Evolutionary conservation across 2,797 vertebrate genomes (phyloP), one percentile per base, ranked within the genome.

Genomic region (Rhynchotus rufescens): DNA sequence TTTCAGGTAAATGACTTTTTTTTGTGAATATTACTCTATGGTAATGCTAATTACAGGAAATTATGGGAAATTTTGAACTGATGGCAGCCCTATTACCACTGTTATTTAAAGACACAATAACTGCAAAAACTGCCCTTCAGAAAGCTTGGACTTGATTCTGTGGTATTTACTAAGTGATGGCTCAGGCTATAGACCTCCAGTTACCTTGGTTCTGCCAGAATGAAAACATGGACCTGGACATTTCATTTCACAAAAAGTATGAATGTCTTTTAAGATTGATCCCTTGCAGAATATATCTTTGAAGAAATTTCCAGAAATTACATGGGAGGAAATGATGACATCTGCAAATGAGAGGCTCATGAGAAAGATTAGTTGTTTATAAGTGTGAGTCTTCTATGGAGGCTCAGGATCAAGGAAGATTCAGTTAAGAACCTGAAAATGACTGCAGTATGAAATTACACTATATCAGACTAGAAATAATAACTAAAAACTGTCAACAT

Each of bases 361-460:
- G 64, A 64, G 57, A 22, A 92, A 21, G 80, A 17, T 36, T 15
- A 65, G 15, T n/a, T 14, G 68, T 89, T 86, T 92, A 61, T 44
- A 86, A n/a, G 28, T 10, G n/a, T 0, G 1, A 77, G 20, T 21
- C 15, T 80, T 89, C 42, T 59, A 42, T 17, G 6, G 44, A 68
- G 84, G 23, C 4, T 75, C 78, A 67, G 61, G 9, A 88, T 72
- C 28, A 84, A 88, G 67, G 45, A 89, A 14, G 23, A 88, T 88
- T 77, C 72, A 54, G 51, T 65, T 75, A 78, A 67, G 60, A 79
- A 51, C 36, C 40, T 66, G 66, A 80, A 91, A 95, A 86, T n/a
- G 2, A 72, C 30, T 7, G 4, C 2, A 65, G 6, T 23, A 34
- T 36, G 36, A 91, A 62, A 32, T 44, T 67, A 75, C 6, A 54